Evolutionary conservation across 2,113 vertebrate genomes (phyloP), one percentile per base, ranked within the genome.

Genomic region (Ranitomeya variabilis): DNA sequence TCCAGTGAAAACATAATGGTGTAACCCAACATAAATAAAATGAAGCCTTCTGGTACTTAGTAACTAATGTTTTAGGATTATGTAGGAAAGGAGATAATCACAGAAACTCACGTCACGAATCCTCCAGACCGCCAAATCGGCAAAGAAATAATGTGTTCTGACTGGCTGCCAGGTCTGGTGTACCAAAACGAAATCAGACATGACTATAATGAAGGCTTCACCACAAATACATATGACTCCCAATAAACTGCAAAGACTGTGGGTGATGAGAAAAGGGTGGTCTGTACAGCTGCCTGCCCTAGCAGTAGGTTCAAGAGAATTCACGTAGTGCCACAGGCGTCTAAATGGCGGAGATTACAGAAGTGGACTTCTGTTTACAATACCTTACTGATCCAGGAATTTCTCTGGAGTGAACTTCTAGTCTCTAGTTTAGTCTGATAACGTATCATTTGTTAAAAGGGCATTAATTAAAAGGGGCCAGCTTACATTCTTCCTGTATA

Each of bases 381-480:
- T 89, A 89, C 87, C 73, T 83, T 89, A 69, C 62, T n/a, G 82
- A 57, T 89, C 73, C 87, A 89, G 87, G 87, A 89, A 89, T 79
- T 84, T 89, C 67, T 76, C 81, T 88, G 71, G 87, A 88, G 87
- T 74, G 59, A 76, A 76, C 74, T 67, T 85, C 60, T 89, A 89
- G 87, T 79, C 81, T 85, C 82, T 85, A 73, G 82, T 89, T 89
- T 89, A 89, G 87, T 89, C 87, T 89, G 87, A 89, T 89, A 89
- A 89, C 81, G 71, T 89, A 89, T 84, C 82, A 89, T 89, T 89
- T 89, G 73, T 89, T 89, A 89, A 89, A 89, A 84, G 59, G 73
- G 82, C 73, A 89, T 89, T 89, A 67, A 89, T 89, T 89, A 85
- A 79, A 79, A 85, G 87, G 62, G 87, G 87, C 87, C 87, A 89